Evolutionary conservation across 2,888 invertebrate genomes (phyloP), one percentile per base, ranked within the genome.

Genomic region (Poecilus cupreus): DNA sequence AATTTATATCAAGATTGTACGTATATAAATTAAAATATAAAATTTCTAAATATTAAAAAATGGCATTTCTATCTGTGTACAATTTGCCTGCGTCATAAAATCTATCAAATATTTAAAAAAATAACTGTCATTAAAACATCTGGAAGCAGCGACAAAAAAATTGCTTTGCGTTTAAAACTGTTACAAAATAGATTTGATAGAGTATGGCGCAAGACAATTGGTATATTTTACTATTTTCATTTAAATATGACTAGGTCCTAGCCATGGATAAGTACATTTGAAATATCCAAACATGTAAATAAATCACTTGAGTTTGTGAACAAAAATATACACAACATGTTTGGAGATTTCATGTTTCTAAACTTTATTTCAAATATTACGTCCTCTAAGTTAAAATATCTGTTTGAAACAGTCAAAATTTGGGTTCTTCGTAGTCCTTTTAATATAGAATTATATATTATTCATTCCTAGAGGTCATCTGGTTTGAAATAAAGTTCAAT

Each of bases 1-100:
- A 79, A 37, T 79, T 64, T 78, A 64, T 79, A 79, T 79, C 79
- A 79, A 79, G 49, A 60, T 79, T 79, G 79, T 79, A 79, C 79
- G 79, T 79, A 70, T 79, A 79, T 79, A 79, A 79, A 79, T 79
- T 46, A 79, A 76, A 77, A 77, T 70, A 79, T 70, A 70, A 76
- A 76, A 76, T 79, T 68, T 79, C 68, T 70, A 79, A 49, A 70
- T 79, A 79, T 68, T 79, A 79, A 78, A 32, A 60, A 79, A 79
- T 79, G 79, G 79, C 79, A 79, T 68, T 49, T 77, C 32, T 77
- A 77, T 57, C 26, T 77, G 51, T 77, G 43, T 43, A 60, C 13
- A 20, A 60, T 22, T 46, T 22, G 64, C 24, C 16, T 22, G 22
- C 39, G 64, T 37, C 20, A 39, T 4, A 39, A 46, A 60, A 43